Base-by-base conservation (phyloP, 2,797 vertebrate species). In the Siniperca obscura region DNA sequence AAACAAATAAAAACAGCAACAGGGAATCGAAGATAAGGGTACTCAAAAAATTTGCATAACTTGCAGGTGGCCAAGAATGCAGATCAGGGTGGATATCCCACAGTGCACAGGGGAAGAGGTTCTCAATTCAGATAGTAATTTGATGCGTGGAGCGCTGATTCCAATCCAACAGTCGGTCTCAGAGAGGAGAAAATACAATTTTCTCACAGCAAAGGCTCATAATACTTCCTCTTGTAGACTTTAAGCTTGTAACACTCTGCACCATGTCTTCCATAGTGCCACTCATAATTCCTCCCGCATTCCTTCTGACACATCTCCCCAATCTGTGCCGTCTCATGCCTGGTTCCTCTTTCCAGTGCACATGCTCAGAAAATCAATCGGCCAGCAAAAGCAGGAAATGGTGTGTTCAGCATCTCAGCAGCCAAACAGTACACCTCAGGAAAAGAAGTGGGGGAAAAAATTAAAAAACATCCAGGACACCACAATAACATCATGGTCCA, bases 291-390 rank as follows among this genome's bases (percentile, higher is more conserved):
- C 91, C 87, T 82, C 82, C 74, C 0, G 74, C 66, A 36, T 84
- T 85, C 80, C 61, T 66, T 72, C 82, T 66, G 72, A 88, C 82
- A 86, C 83, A 85, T 85, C 77, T 86, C 64, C 48, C 40, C 79
- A 67, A 81, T 52, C 82, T 70, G 74, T 85, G 85, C 78, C 70
- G 71, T 75, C 87, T 93, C 92, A 91, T 86, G 78, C 85, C 81
- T 52, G 79, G 62, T 62, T 85, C 81, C 57, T 72, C 38, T 83
- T 80, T 42, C 42, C 55, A 74, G 48, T 50, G 73, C 74, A 76
- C 81, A 79, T 75, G 48, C 81, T 89, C 56, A 52, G 22, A 72
- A 72, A 73, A 48, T 61, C n/a, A 44, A 52, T 50, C 53, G 30
- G 60, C 60, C 65, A 59, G 19, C 25, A 17, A 53, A 69, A 74